Conservation (phyloP, 2,113 vertebrate species). For the Alaudala cheleensis region DNA sequence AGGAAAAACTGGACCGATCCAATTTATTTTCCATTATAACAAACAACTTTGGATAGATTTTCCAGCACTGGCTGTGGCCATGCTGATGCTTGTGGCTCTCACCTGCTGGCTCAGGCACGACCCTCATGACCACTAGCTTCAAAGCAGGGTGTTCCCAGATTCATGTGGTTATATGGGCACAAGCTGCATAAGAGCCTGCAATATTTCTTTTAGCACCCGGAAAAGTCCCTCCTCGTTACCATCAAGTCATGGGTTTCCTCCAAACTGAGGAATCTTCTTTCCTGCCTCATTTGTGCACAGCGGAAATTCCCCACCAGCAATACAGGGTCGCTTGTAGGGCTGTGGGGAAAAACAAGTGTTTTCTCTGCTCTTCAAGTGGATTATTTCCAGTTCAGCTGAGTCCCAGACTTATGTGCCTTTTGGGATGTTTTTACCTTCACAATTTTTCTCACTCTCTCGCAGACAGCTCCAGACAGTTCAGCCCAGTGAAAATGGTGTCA, state of each 20-base stretch:
- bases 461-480: not conserved
- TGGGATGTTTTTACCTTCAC: not conserved
- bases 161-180: rapidly evolving
- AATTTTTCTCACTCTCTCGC: not conserved
- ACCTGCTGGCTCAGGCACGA: rapidly evolving
- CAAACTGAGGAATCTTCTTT: not conserved
- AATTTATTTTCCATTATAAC: not conserved
- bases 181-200: not conserved
- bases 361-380: not conserved
- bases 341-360: not conserved
- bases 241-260: not conserved
- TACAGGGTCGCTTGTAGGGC: rapidly evolving
- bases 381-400: not conserved
- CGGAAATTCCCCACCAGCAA: rapidly evolving
- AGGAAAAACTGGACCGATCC: not conserved
- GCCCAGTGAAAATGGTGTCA: not conserved
- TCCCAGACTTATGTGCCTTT: not conserved
- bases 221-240: not conserved
- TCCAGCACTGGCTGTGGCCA: too few species aligned
- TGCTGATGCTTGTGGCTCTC: not conserved
- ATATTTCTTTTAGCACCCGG: not conserved
- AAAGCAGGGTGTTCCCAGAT: not conserved
- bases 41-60: not conserved
- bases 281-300: not conserved
- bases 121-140: not conserved